A percentile compares a stretch with the other conserved stretches of the same genome.
Evolutionary conservation across 1,140 invertebrate species (phyloP).

Genomic region (Camponotus floridanus): DNA sequence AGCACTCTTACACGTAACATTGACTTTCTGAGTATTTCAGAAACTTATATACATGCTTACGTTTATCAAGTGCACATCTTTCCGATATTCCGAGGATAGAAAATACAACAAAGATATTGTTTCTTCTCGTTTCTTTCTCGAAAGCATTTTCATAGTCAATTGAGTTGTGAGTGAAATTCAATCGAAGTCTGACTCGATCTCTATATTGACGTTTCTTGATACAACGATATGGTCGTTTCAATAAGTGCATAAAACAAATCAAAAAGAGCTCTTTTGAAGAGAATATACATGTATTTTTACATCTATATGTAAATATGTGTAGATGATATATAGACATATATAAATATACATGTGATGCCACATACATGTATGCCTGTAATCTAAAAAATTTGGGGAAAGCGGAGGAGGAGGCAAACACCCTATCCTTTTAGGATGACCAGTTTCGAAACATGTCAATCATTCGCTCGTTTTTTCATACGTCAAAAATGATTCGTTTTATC

Average conservation of each 20-base stretch:
- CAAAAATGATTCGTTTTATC: constrained; percentile 44
- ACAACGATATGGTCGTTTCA: not conserved
- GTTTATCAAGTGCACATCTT: not conserved
- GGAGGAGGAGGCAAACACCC: not conserved
- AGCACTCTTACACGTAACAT: not conserved
- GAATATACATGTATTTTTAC: not conserved
- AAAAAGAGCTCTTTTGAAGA: not conserved
- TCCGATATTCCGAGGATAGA: not conserved
- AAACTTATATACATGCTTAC: not conserved
- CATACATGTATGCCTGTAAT: not conserved
- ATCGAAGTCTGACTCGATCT: not conserved
- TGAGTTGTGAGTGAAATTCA: constrained; percentile 24
- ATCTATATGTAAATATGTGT: too few relatives aligned
- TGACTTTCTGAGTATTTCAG: constrained; percentile 12
- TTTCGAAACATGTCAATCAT: constrained; percentile 9
- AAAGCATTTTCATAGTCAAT: constrained; percentile 14
- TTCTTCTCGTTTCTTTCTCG: not conserved
- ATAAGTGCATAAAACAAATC: constrained; percentile 8
- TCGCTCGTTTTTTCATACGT: constrained; percentile 16
- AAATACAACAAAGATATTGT: not conserved
- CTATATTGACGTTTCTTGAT: not conserved
- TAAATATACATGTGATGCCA: not conserved
- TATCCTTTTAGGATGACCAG: not conserved
- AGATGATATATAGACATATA: not conserved
- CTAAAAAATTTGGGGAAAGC: not conserved